Base-by-base conservation (phyloP, 2,113 vertebrate genomes). In the Hypomesus transpacificus region DNA sequence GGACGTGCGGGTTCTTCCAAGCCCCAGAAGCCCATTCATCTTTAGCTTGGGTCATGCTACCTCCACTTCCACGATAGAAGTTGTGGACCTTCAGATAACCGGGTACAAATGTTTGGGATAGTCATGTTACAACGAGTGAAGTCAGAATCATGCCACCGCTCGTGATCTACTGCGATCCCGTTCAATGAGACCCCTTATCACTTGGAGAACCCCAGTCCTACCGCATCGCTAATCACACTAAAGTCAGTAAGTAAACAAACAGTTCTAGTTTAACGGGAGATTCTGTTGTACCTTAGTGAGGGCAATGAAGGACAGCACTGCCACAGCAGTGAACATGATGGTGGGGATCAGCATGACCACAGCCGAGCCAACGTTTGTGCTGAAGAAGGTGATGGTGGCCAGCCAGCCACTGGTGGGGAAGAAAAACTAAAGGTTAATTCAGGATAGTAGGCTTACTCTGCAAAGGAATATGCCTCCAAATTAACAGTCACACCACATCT, bases 311-410 rank as follows among this genome's bases (percentile, higher is more conserved):
- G 96, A 98, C 77, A 99, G 93, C 56, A 96, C 93, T 0, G 97
- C 94, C 89, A 99, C 91, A 0, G 90, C 95, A 0, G 97, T 98
- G 81, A 99, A 99, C 92, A 99, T 95, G 77, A 98, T 52, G 0
- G 97, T 98, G 58, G 97, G 97, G 77, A 99, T 96, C 80, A 99
- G 90, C 97, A 99, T 99, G 69, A 99, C 95, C 62, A 98, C 94
- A 0, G 96, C 97, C 0, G 97, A 94, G 75, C 96, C 97, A 1
- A 98, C 80, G 2, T 97, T 98, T 77, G 94, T 98, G 84, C 96
- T 94, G 0, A 99, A 98, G 90, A 98, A 98, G 75, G 93, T 92
- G 82, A 99, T 96, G 0, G 97, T 95, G 46, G 96, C 97, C 4
- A 99, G 94, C 97, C 97, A 99, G 78, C 97, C 97, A 0, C 97